Evolutionary conservation across 2,797 vertebrate species (phyloP), one percentile per base, ranked within the genome.

Genomic region (Sebastes kiyomatsui): DNA sequence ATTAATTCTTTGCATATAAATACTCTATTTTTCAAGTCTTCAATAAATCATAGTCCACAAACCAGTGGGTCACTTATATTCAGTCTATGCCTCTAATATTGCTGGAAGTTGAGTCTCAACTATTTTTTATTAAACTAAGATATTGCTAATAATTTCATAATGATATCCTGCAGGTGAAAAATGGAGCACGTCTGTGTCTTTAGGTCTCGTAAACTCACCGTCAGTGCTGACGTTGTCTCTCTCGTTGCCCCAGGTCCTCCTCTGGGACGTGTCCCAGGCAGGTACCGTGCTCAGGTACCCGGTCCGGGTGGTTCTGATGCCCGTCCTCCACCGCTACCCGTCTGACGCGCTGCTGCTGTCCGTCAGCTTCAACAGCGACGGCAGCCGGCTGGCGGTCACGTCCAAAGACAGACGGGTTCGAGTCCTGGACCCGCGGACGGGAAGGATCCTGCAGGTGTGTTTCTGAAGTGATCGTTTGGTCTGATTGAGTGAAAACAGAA

Each of bases 341-440:
- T 96, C 92, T 33, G 95, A 80, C 94, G 96, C 79, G 2, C 95
- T 98, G 82, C 94, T 99, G 79, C 95, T 98, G n/a, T 98, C 97
- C 27, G 96, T 97, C 94, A 97, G 97, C 42, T 99, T 99, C 93
- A 99, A 96, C 90, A 92, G 87, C 1, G 95, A 98, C 0, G 98
- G 98, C 82, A 98, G 97, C 93, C 88, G 96, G 38, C 86, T 99
- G 65, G 97, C 97, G 13, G 97, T 97, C 10, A 87, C 97, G 28
- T 98, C 97, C 88, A 97, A 94, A 88, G 98, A 99, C 93, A 95
- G 93, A 80, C 96, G 96, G 69, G 93, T 99, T 77, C 91, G 97
- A 64, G 79, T 99, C 69, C 90, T 99, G 4, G 97, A 99, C 79
- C 96, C 98, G 0, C 96, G 96, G 6, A 91, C 93, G 1, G 97